Conservation (phyloP, 2,113 vertebrate genomes). For the Colaptes auratus region DNA sequence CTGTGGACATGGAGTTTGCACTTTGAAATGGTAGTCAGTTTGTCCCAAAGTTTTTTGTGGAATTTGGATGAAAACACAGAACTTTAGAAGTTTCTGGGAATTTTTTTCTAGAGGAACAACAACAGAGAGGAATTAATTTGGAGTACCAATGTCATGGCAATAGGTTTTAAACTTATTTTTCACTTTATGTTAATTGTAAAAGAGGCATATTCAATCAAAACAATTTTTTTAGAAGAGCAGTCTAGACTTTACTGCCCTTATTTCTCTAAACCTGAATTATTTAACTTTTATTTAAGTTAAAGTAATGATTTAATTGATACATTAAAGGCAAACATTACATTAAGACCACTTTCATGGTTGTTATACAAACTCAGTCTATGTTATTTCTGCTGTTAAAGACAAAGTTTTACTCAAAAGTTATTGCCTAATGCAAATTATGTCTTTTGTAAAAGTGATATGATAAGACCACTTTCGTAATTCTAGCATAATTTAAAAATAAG, state of each 20-base stretch:
- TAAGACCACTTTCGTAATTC: slow-evolving; percentile 34
- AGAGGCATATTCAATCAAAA: background rate
- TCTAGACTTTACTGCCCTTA: background rate
- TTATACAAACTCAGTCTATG: slow-evolving; percentile 1
- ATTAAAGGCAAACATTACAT: slow-evolving; percentile 20
- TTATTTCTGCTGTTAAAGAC: slow-evolving; percentile 13
- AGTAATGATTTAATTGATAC: slow-evolving; percentile 55
- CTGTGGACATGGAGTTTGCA: background rate
- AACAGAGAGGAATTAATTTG: background rate
- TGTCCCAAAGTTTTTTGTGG: background rate
- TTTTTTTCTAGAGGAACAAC: background rate
- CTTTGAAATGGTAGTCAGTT: background rate
- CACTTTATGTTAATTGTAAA: background rate
- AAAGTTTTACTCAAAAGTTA: slow-evolving; percentile 27
- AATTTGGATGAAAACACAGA: background rate
- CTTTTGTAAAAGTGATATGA: background rate
- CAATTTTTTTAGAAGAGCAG: background rate
- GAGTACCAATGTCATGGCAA: background rate
- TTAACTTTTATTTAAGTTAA: slow-evolving; percentile 26
- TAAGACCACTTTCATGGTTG: slow-evolving; percentile 27
- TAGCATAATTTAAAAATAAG: background rate
- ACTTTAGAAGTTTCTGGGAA: background rate
- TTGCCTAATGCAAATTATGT: slow-evolving; percentile 48
- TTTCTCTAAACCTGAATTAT: background rate
- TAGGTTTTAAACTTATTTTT: background rate